Evolutionary conservation across 2,797 vertebrate species (phyloP).

Genomic region (Pelodytes ibericus): DNA sequence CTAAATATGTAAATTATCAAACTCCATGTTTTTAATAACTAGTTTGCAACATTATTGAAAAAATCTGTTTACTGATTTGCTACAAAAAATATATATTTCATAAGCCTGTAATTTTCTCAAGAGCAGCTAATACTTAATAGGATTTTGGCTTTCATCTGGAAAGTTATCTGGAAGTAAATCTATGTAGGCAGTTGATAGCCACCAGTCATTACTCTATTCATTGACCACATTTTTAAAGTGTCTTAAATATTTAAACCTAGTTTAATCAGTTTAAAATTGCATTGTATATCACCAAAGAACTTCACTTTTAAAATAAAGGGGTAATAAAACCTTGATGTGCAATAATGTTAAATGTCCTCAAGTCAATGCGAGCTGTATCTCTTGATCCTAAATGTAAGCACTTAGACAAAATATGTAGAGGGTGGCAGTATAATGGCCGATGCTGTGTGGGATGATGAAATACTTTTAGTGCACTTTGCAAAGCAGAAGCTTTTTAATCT

Average conservation of each 20-base stretch:
- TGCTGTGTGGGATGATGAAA: constrained; percentile 6
- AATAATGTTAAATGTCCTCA: constrained; percentile 11
- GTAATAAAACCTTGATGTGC: constrained; percentile 34
- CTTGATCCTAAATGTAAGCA: background rate
- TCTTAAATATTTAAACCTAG: background rate
- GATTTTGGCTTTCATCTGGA: no score
- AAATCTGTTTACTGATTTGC: no score
- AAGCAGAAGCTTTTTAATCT: constrained; percentile 6
- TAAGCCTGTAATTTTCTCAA: no score
- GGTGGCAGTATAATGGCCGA: background rate
- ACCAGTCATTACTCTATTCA: constrained; percentile 21
- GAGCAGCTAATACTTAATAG: no score
- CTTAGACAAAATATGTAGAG: background rate
- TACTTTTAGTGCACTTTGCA: constrained; percentile 15
- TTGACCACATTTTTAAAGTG: constrained; percentile 13
- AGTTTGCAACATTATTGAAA: no score
- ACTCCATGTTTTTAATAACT: no score
- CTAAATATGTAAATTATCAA: no score
- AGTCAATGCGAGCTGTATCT: constrained; percentile 10
- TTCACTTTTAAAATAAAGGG: constrained; percentile 35
- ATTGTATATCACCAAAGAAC: background rate
- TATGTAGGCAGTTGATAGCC: no score
- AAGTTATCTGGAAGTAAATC: no score
- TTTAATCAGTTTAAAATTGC: constrained; percentile 4
- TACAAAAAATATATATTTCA: no score